These are phyloP conservation scores for Chloropsis cyanopogon DNA, from an alignment of 2,113 vertebrate genomes.

Conservation along the genomic window DNA sequence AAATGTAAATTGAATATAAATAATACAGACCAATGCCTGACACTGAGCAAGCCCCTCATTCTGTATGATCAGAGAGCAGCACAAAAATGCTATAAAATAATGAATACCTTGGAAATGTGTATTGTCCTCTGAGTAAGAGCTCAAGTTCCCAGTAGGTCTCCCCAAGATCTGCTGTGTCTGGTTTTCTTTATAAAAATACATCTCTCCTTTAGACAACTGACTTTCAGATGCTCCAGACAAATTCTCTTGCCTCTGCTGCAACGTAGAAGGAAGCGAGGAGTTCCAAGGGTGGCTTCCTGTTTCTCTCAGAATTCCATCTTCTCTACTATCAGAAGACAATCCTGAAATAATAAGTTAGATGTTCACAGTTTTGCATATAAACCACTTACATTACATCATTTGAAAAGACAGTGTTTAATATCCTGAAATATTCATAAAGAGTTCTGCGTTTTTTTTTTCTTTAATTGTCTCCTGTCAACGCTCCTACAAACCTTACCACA, in stretches of 20 bases:
- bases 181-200: background rate
- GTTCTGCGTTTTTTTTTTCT: background rate
- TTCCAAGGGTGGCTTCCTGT: background rate
- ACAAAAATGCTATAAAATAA: background rate
- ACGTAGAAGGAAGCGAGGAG: background rate
- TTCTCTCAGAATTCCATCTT: background rate
- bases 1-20: background rate
- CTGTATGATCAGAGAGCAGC: background rate
- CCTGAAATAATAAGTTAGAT: constrained; percentile 52
- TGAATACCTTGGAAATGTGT: constrained; percentile 63
- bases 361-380: background rate
- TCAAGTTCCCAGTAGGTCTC: constrained; percentile 66
- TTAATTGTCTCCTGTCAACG: background rate
- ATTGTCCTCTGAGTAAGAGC: constrained; percentile 45
- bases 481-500: background rate
- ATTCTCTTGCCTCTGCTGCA: background rate
- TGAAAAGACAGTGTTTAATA: background rate
- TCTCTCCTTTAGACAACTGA: background rate
- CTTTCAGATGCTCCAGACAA: background rate
- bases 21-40: background rate
- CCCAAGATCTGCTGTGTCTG: constrained; percentile 68
- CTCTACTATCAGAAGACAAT: background rate
- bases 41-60: background rate
- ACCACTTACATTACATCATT: background rate
- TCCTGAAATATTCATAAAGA: background rate